These are phyloP conservation scores for Desmophyllum pertusum DNA, from an alignment of 92 coral and sea anemone genomes.

Conservation along the genomic window DNA sequence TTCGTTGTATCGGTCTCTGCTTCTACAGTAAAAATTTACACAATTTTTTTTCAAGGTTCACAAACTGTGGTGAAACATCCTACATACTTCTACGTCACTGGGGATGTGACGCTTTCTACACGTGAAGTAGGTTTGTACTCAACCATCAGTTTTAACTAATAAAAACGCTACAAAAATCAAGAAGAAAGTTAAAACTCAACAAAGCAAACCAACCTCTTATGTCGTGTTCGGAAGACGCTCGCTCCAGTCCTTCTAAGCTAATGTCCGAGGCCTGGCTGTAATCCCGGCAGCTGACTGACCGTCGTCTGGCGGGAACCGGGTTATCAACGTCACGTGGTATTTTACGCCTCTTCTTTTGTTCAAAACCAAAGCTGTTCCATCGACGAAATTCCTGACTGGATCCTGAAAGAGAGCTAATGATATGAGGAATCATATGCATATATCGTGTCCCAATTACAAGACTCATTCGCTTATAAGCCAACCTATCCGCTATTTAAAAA, in stretches of 20 bases:
- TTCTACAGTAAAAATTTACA: no score
- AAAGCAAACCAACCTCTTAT: not conserved
- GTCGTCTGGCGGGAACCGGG: not conserved
- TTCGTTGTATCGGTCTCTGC: no score
- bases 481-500: no score
- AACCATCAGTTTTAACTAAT: not conserved
- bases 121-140: no score
- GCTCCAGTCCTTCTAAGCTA: constrained; percentile 3
- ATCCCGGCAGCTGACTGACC: constrained; percentile 30
- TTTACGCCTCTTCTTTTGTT: constrained; percentile 27
- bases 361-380: constrained; percentile 58
- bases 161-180: no score
- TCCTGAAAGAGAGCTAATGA: not conserved
- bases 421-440: no score
- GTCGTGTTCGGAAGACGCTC: constrained; percentile 26
- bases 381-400: constrained; percentile 42
- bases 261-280: not conserved
- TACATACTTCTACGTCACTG: no score
- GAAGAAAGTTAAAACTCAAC: not conserved
- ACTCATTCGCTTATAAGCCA: no score
- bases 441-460: no score
- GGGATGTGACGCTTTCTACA: no score
- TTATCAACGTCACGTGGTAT: constrained; percentile 13
- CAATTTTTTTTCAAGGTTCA: no score
- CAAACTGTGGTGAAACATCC: no score